Base-by-base conservation (phyloP, 2,888 invertebrate genomes). In the Beris chalybata region DNA sequence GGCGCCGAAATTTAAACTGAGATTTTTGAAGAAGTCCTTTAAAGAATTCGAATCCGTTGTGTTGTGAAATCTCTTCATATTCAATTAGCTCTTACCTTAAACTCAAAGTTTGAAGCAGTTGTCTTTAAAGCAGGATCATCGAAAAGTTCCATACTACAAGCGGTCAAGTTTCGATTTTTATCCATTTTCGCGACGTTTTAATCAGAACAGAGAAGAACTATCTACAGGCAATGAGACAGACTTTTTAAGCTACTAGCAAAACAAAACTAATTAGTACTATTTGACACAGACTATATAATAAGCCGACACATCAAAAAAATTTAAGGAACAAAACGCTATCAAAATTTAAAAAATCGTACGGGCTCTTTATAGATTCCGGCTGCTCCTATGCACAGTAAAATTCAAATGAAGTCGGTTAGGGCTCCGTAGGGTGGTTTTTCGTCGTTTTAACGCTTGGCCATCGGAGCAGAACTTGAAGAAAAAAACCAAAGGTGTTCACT, bases 81-180 rank as follows among this genome's bases (percentile, higher is more conserved):
- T 32, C n/a, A 30, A 22, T 55, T 15, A 57, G 15, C 12, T 32
- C 32, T 69, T 64, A 74, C 75, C 72, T 72, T 73, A 67, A 75
- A 75, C 52, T 74, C 71, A 63, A 73, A 74, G 63, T 74, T 73
- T 31, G 68, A 64, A 3, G 75, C 71, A 6, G 72, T 72, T 7
- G 75, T 74, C 56, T 70, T 70, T 15, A 74, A 64, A n/a, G 68
- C 66, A 0, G 73, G 72, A 69, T 74, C 74, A 38, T 72, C 68
- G 4, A 72, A 66, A 56, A 72, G 45, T n/a, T 72, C 73, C 54
- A 68, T 30, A 15, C 48, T 32, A 31, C 64, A 64, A 55, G 44
- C 38, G 29, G 43, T 45, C 44, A 64, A 55, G 55, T 47, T 48
- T 38, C 53, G 63, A 63, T 32, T 32, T 5, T 43, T 63, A 3